These are phyloP conservation scores for Conus canariensis DNA, from an alignment of 2,888 invertebrate genomes.

Conservation along the genomic window DNA sequence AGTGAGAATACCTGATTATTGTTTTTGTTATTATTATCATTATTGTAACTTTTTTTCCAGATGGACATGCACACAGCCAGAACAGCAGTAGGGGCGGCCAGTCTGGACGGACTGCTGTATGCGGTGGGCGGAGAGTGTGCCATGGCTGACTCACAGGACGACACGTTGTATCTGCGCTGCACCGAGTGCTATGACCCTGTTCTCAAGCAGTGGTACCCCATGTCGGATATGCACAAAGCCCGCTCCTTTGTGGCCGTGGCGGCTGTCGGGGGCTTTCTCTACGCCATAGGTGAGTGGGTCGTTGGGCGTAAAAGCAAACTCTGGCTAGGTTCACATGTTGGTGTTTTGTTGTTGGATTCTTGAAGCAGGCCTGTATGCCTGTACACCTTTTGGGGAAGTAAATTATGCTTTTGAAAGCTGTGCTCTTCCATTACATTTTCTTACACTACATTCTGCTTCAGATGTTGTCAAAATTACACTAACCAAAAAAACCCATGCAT, in stretches of 20 bases:
- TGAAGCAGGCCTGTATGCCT: no score
- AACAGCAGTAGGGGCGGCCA: conserved; percentile 75
- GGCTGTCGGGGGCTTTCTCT: conserved; percentile 84
- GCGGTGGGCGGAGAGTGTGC: conserved; percentile 77
- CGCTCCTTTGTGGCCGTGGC: conserved; percentile 88
- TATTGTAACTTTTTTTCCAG: conserved; percentile 16
- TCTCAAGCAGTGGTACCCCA: conserved; percentile 69
- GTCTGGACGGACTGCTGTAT: conserved; percentile 71
- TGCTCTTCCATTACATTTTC: no score
- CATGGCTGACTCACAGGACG: conserved; percentile 72
- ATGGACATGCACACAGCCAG: conserved; percentile 73
- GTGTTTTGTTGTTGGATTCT: neutral
- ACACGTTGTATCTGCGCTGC: conserved; percentile 74
- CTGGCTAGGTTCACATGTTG: neutral
- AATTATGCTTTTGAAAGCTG: neutral
- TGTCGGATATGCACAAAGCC: conserved; percentile 72
- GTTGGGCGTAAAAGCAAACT: no score
- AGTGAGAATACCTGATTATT: no score
- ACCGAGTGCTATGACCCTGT: conserved; percentile 75
- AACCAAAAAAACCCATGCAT: no score
- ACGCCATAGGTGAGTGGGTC: conserved; percentile 72
- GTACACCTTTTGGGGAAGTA: neutral
- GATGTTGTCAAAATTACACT: no score
- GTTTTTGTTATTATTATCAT: no score
- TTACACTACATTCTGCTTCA: no score